These are phyloP conservation scores for Portunus trituberculatus DNA, from an alignment of 1,140 invertebrate genomes.

Conservation along the genomic window DNA sequence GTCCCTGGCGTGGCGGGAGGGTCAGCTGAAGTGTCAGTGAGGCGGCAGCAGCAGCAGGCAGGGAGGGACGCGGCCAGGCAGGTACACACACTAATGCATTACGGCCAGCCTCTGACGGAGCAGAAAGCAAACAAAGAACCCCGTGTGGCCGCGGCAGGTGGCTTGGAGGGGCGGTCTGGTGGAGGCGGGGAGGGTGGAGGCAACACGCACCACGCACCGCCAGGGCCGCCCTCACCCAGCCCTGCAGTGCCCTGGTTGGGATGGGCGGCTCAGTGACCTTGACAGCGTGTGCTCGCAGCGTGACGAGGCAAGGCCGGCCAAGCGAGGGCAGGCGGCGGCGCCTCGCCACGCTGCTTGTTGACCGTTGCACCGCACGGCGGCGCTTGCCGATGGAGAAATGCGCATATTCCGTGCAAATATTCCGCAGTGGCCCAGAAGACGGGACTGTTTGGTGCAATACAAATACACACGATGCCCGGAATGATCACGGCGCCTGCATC, in stretches of 20 bases:
- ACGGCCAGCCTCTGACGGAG: constrained; percentile 14
- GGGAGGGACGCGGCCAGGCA: not conserved
- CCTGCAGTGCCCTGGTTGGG: not conserved
- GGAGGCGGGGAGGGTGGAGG: not conserved
- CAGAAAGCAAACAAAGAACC: constrained; percentile 43
- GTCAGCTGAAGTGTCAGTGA: too few species aligned
- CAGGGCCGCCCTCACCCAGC: not conserved
- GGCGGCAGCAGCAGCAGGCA: not conserved
- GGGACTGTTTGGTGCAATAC: not conserved
- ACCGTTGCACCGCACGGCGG: not conserved
- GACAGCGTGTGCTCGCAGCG: not conserved
- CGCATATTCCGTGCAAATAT: not conserved
- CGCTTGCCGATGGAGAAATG: not conserved
- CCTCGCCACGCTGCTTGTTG: not conserved
- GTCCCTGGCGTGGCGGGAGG: too few species aligned
- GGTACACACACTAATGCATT: constrained; percentile 44
- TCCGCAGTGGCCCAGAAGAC: not conserved
- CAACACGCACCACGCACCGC: not conserved
- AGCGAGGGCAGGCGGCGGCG: not conserved
- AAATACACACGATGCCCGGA: not conserved
- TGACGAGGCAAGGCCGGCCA: not conserved
- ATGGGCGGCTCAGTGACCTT: not conserved
- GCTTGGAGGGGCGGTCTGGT: not conserved
- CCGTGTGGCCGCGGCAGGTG: not conserved
- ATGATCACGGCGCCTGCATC: not conserved